Evolutionary conservation across 2,113 vertebrate genomes (phyloP).

Genomic region (Chionis minor): DNA sequence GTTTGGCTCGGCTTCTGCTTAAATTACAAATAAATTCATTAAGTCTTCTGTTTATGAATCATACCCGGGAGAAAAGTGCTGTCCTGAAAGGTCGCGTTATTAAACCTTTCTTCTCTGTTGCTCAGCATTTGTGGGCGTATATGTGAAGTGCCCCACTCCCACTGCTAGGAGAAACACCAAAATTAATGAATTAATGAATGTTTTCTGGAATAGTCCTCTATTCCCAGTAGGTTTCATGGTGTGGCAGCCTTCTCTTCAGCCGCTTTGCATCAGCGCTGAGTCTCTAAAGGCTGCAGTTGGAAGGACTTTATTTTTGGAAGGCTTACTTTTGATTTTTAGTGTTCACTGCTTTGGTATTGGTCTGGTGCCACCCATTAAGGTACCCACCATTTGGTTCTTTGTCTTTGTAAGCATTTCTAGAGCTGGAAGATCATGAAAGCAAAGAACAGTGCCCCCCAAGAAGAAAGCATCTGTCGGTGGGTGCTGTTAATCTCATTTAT

Average conservation of each 20-base stretch:
- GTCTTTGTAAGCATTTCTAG: neutral
- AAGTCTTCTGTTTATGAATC: slow-evolving; percentile 1
- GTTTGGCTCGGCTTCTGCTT: neutral
- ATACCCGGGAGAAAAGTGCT: neutral
- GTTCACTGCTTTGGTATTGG: neutral
- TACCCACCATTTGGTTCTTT: neutral
- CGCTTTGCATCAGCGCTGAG: neutral
- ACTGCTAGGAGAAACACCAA: neutral
- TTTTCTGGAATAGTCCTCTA: neutral
- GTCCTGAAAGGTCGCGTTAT: neutral
- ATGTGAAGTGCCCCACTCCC: neutral
- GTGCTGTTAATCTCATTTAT: neutral
- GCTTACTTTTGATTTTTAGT: neutral
- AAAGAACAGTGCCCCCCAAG: neutral
- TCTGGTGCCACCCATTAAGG: neutral
- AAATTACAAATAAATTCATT: slow-evolving; percentile 10
- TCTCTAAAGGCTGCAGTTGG: neutral
- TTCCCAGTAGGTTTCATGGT: neutral
- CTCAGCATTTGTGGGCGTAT: neutral
- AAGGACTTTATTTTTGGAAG: neutral
- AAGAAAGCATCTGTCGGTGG: neutral
- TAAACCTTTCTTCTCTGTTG: neutral
- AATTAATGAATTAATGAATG: neutral
- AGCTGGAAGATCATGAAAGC: neutral
- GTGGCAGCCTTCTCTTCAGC: neutral